Evolutionary conservation across 1,140 invertebrate species (phyloP), one percentile per base, ranked within the genome.

Genomic region (Brachionus rubens): DNA sequence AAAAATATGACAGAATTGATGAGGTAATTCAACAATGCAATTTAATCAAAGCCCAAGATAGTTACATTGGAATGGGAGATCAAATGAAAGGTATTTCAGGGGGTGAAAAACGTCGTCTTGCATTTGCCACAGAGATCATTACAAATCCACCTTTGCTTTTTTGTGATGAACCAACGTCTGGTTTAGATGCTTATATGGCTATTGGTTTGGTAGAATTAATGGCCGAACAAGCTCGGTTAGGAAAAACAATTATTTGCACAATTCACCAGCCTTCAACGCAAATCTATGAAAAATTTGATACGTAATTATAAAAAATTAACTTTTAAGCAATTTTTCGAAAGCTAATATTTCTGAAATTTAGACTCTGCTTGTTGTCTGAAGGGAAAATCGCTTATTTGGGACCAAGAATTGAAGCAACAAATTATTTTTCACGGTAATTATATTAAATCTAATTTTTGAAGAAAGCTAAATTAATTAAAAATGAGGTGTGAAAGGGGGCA

Each of bases 261-360:
- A 94, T 98, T 77, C 95, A 98, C 84, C 95, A 98, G 82, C 96
- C 96, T 0, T 94, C 92, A 0, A 95, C 93, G 0, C 93, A 97
- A 78, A 84, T 97, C 0, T 98, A 92, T 81, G 89, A 90, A 14
- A 88, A 97, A 85, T 98, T 98, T 83, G 92, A 96, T 81, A 91
- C 41, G 59, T 65, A 65, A 65, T 54, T 41, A 90, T 81, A 83
- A 92, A 52, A 83, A 92, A n/a, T 83, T 92, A 24, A 83, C 93
- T 12, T 90, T 89, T 79, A 88, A 89, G 77, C 91, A 91, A 46
- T 88, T 90, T 12, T 26, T 43, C 28, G 41, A 9, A 9, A 12
- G 2, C 16, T 24, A 36, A 50, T 40, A 36, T 12, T 1, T 52
- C 10, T 14, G 19, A 12, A 48, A 40, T 48, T 43, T 70, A 76